Conservation (phyloP, 2,797 vertebrate species). For the Eidolon dupreanum region DNA sequence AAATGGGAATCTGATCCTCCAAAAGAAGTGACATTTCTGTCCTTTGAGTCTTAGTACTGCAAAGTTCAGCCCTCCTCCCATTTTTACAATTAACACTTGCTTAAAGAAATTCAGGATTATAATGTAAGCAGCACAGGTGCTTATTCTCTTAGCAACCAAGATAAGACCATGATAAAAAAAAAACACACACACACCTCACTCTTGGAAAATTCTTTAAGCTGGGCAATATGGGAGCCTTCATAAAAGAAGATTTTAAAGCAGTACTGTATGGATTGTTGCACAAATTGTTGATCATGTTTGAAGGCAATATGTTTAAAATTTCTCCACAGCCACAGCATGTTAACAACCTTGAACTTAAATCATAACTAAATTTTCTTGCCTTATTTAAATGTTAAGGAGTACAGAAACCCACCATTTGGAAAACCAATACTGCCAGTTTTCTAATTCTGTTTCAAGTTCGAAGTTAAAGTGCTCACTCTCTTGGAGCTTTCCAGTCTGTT, state of each 20-base stretch:
- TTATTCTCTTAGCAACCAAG: constrained; percentile 6
- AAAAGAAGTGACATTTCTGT: neutral
- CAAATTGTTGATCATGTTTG: constrained; percentile 15
- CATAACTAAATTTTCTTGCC: constrained; percentile 17
- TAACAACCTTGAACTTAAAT: constrained; percentile 41
- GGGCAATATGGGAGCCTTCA: neutral
- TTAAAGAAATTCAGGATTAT: neutral
- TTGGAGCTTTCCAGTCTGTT: neutral
- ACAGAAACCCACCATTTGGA: neutral
- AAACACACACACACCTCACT: constrained; percentile 41
- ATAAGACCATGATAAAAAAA: constrained; percentile 9
- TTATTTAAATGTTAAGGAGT: constrained; percentile 41
- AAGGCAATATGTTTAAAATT: constrained; percentile 30
- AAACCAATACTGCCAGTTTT: neutral
- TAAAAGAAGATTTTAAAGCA: constrained; percentile 29
- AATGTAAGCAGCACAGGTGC: neutral
- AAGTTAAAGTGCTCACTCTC: neutral
- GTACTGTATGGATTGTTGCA: neutral
- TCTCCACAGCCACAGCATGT: neutral
- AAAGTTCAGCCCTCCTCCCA: neutral
- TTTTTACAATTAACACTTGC: neutral
- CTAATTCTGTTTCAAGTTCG: neutral
- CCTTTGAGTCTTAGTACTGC: neutral
- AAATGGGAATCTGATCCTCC: neutral
- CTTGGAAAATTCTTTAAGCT: constrained; percentile 27